Base-by-base conservation (phyloP, 2,797 vertebrate genomes). In the Clarias fuscus region DNA sequence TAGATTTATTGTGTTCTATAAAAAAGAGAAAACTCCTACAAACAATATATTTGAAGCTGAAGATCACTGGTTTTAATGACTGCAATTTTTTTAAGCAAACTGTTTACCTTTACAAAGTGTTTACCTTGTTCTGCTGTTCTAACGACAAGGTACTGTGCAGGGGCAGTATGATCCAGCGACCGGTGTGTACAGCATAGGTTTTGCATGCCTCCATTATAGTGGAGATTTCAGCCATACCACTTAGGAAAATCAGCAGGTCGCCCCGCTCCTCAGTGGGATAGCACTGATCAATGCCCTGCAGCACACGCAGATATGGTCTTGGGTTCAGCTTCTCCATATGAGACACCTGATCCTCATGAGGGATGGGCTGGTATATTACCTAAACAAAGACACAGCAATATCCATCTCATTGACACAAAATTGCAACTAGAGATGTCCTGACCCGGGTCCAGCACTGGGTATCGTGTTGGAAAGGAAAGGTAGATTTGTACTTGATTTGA, bases 91-190 rank as follows among this genome's bases (percentile, higher is more conserved):
- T 33, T 10, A 17, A 77, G 53, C 48, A 53, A 53, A 53, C 48
- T 53, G 48, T 53, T 53, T 53, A 33, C 33, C 33, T 33, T 33
- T 33, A 53, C 48, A 13, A 53, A 53, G 48, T 53, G 11, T 81
- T n/a, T 91, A 95, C 98, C 97, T 98, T 98, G 76, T 99, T 97
- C 93, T 99, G 97, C 91, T 98, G 96, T 0, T 93, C 92, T 53
- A 98, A 91, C 0, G 98, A 97, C 24, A 99, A 97, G 1, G 96
- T 95, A 85, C 97, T 98, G 94, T 99, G 98, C 71, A 99, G 91
- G 0, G 97, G 95, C 20, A 99, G 90, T 40, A 97, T 92, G 0
- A 98, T 96, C 98, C 98, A 99, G 88, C 96, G 96, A 13, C 92
- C 92, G 0, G 96, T 98, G 89, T 93, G 96, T 0, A 93, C 92